Base-by-base conservation (phyloP, 2,888 invertebrate species). In the Amphipyra berbera region DNA sequence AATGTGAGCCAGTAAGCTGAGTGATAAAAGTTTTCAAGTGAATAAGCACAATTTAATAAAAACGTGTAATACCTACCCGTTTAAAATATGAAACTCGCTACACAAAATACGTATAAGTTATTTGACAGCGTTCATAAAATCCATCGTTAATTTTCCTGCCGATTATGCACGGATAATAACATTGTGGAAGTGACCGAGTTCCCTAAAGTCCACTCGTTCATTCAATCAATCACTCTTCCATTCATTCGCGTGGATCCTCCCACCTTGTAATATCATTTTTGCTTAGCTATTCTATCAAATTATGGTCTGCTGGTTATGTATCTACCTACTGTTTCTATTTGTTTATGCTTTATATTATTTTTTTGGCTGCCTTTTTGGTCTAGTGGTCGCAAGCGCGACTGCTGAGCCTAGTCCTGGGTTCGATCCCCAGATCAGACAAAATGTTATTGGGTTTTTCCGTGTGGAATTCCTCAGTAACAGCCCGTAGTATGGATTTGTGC, bases 201-300 rank as follows among this genome's bases (percentile, higher is more conserved):
- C 58, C 50, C 56, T 52, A 72, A 76, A 67, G 76, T 70, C 74
- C 67, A 68, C 69, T 68, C 71, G 68, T 79, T 79, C 74, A 71
- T 73, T 73, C 76, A 78, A 84, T 82, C 79, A 84, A 79, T 82
- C 78, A 73, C 69, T 82, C 68, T 68, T 73, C 64, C 80, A 79
- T 78, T 81, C 64, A 73, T 60, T 72, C 70, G 35, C 63, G 48
- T 58, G 61, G 69, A 70, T 73, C 64, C 69, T 50, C 73, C 63
- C 67, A 60, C 68, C 71, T 78, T 60, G 74, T 76, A 68, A 67
- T 70, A 61, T 48, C 58, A 59, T 64, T 70, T 45, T 58, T 57
- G n/a, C 60, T 45, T 44, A 60, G 40, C 13, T 65, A 63, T 67
- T 57, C 13, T 55, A 61, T 57, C 37, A 64, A 63, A 68, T 64